phyloP scores from a whole-genome alignment of 2,797 vertebrate genomes.

The Ctenochaetus hawaiiensis region DNA sequence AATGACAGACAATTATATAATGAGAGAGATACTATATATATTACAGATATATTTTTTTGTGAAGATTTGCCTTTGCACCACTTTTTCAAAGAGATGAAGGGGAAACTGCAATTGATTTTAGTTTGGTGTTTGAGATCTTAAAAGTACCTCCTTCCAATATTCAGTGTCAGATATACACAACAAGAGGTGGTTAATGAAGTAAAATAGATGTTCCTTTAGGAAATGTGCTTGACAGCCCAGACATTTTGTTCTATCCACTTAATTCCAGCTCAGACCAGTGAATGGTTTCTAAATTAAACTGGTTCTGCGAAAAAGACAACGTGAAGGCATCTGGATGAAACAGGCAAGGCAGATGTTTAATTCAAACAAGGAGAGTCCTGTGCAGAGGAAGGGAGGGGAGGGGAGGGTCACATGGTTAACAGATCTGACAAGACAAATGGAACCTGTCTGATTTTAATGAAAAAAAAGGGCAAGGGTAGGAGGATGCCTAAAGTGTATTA shows the following conservation, averaged over 20 bases:
- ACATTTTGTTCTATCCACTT: constrained; percentile 80
- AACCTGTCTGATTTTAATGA: constrained; percentile 44
- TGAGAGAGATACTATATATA: constrained; percentile 29
- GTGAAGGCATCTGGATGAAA: constrained; percentile 79
- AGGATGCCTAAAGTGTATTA: constrained; percentile 11
- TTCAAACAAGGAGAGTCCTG: constrained; percentile 52
- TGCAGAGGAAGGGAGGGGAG: constrained; percentile 25
- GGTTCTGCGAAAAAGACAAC: constrained; percentile 84
- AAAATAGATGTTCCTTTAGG: constrained; percentile 73
- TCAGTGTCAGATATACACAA: constrained; percentile 36
- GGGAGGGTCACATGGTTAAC: constrained; percentile 59
- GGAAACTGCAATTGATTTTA: constrained; percentile 34
- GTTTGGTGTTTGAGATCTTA: constrained; percentile 68
- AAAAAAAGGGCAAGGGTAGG: constrained; percentile 25
- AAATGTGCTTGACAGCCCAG: constrained; percentile 82
- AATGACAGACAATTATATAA: constrained; percentile 18
- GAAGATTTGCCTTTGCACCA: constrained; percentile 55
- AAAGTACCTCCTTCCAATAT: constrained; percentile 35
- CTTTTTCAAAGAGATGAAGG: constrained; percentile 33
- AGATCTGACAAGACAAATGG: constrained; percentile 65
- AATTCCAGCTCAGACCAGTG: constrained; percentile 81
- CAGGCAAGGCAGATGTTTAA: constrained; percentile 75
- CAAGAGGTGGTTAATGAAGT: constrained; percentile 38
- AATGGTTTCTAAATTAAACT: constrained; percentile 85
- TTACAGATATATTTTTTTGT: constrained; percentile 46